phyloP scores from a whole-genome alignment of 2,113 vertebrate species.

The Percopsis transmontana region DNA sequence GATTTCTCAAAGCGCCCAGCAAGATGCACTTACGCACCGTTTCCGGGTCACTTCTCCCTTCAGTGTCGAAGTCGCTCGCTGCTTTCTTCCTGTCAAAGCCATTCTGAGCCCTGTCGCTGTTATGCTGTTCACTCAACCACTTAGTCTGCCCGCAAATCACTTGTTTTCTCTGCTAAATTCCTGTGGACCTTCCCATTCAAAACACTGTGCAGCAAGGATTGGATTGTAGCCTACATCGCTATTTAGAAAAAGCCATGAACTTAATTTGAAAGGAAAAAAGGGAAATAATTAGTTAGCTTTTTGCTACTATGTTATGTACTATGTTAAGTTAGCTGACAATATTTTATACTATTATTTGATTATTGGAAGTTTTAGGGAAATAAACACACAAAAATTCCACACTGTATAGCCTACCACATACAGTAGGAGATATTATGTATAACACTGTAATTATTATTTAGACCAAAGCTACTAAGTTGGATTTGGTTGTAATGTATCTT shows the following conservation, averaged over 20 bases:
- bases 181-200: conserved; percentile 31
- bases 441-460: not conserved
- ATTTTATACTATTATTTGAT: too few relatives aligned
- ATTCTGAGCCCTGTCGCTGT: conserved; percentile 53
- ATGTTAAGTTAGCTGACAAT: not conserved
- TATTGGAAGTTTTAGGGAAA: too few relatives aligned
- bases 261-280: not conserved
- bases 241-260: too few relatives aligned
- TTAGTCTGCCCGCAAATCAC: conserved; percentile 60
- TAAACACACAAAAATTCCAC: too few relatives aligned
- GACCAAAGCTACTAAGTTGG: not conserved
- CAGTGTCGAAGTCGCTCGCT: conserved; percentile 59
- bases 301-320: not conserved
- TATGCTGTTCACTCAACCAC: conserved; percentile 73
- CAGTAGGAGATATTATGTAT: too few relatives aligned
- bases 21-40: conserved; percentile 61
- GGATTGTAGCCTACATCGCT: too few relatives aligned
- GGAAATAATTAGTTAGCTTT: not conserved
- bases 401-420: too few relatives aligned
- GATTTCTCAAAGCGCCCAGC: conserved; percentile 51
- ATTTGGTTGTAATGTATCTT: conserved; percentile 13
- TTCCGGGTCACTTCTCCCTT: conserved; percentile 75
- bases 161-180: conserved; percentile 56
- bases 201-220: not conserved
- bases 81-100: conserved; percentile 71